Evolutionary conservation across 2,113 vertebrate genomes (phyloP).

Genomic region (Thinocorus orbignyianus): DNA sequence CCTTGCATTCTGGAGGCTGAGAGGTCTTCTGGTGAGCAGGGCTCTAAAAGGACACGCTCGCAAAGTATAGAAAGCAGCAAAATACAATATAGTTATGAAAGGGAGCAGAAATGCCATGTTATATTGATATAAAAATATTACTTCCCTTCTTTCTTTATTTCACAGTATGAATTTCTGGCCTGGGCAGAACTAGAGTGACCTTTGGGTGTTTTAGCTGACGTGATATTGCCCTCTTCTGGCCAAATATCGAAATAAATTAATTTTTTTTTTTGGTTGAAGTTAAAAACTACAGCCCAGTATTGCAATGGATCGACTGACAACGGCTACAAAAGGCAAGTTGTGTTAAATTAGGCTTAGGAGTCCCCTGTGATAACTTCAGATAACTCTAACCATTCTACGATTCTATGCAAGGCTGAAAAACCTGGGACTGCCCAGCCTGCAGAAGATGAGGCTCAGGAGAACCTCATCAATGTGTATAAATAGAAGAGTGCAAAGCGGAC

Average conservation of each 20-base stretch:
- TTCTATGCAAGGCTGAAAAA: too few relatives aligned
- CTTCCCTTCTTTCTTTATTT: rapidly evolving
- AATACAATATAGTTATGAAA: background rate
- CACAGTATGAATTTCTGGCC: rapidly evolving
- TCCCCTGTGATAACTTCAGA: rapidly evolving
- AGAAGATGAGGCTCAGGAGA: too few relatives aligned
- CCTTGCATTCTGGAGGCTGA: background rate
- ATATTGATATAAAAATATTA: background rate
- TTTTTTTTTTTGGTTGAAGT: rapidly evolving
- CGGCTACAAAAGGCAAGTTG: rapidly evolving
- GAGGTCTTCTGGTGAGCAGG: background rate
- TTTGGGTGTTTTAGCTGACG: background rate
- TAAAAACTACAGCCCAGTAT: rapidly evolving
- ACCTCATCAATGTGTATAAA: too few relatives aligned
- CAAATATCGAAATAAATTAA: background rate
- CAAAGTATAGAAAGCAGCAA: rapidly evolving
- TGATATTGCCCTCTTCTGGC: slow-evolving; percentile 31
- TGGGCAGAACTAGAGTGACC: rapidly evolving
- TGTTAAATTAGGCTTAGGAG: rapidly evolving
- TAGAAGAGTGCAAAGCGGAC: too few relatives aligned
- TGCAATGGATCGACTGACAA: rapidly evolving
- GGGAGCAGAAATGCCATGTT: background rate
- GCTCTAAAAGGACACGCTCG: rapidly evolving
- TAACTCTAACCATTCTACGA: too few relatives aligned
- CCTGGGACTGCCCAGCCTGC: too few relatives aligned